A percentile compares a stretch with the other conserved stretches of the same genome.
Evolutionary conservation across 2,888 invertebrate species (phyloP).

Genomic region (Metalampra italica): DNA sequence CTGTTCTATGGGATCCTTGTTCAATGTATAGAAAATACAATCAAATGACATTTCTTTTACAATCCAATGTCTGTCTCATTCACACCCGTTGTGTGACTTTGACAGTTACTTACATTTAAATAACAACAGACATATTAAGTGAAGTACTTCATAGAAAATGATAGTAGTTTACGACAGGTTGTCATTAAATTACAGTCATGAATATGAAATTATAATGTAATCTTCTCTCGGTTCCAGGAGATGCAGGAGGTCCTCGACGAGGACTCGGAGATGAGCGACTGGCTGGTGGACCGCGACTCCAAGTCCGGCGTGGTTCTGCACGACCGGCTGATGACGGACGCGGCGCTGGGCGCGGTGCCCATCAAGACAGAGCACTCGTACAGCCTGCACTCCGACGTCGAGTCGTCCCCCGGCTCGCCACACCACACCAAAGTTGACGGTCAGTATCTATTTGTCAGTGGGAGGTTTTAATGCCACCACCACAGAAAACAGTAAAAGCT

Average conservation of each 20-base stretch:
- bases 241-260: constrained; percentile 82
- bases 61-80: too few relatives aligned
- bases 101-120: too few relatives aligned
- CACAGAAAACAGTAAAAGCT: too few relatives aligned
- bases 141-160: too few relatives aligned
- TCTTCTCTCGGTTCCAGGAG: constrained; percentile 67
- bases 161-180: too few relatives aligned
- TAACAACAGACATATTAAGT: too few relatives aligned
- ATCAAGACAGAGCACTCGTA: constrained; percentile 97
- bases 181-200: too few relatives aligned
- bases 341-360: constrained; percentile 87
- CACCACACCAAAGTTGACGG: constrained; percentile 26
- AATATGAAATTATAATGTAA: neutral
- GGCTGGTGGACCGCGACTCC: constrained; percentile 83
- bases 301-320: constrained; percentile 88
- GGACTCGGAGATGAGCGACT: constrained; percentile 82
- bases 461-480: too few relatives aligned
- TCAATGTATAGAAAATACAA: too few relatives aligned
- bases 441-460: neutral
- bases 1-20: too few relatives aligned
- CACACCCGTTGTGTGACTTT: too few relatives aligned
- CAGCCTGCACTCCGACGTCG: constrained; percentile 86
- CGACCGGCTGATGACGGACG: constrained; percentile 94
- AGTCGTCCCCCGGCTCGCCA: constrained; percentile 84
- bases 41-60: too few relatives aligned